Base-by-base conservation (phyloP, 2,888 invertebrate species). In the Spodoptera exigua region DNA sequence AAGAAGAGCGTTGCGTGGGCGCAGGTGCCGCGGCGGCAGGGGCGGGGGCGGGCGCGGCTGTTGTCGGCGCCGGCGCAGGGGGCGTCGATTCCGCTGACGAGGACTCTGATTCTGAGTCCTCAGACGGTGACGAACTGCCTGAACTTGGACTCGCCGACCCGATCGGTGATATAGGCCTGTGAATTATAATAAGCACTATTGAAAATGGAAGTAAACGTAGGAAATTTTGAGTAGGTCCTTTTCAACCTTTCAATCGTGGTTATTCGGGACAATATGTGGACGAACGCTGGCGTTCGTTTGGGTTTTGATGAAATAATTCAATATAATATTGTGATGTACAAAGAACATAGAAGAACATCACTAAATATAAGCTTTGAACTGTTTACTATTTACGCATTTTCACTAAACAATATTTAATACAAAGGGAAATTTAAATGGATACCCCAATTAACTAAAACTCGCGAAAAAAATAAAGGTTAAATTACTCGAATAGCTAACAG, bases 21-120 rank as follows among this genome's bases (percentile, higher is more conserved):
- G 83, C 78, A 37, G 87, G 85, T 1, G 81, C 72, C 51, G 81
- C 17, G 75, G 84, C 57, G 64, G 83, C 61, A 0, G 82, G 83
- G 11, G 84, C 83, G 17, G 89, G 65, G 53, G 87, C 70, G 36
- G 85, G 78, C 0, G 61, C 57, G 65, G 86, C 79, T 13, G 84
- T 76, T 3, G 88, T 81, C 70, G 86, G 93, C 52, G 95, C 96
- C 1, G 95, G 94, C 12, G 95, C 95, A 0, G 96, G 95, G 66
- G 95, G 95, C 5, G 96, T 67, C 0, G 96, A 95, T 79, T 95
- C 96, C 37, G 95, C 95, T 0, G 95, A 95, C 1, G 96, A 96
- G 4, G 95, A 94, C 77, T 95, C 92, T 80, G 81, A 78, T 41
- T 86, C 87, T 0, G 87, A 86, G 63, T 87, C 86, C 9, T 76